phyloP scores from a whole-genome alignment of 2,797 vertebrate species.

The Streptopelia turtur region DNA sequence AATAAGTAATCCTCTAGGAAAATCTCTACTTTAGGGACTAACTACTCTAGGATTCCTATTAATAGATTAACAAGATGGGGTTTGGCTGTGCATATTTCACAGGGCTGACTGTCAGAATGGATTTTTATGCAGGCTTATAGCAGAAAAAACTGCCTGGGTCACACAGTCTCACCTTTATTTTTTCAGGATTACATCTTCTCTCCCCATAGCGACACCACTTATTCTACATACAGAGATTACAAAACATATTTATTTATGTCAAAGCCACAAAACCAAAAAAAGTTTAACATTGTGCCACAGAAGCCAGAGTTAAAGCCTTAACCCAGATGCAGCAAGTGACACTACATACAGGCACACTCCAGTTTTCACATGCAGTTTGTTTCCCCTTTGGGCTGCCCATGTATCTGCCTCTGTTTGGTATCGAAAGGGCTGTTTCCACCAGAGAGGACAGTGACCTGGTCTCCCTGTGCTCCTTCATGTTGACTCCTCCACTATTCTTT shows the following conservation, averaged over 20 bases:
- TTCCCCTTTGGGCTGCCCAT: neutral
- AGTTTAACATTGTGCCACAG: neutral
- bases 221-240: neutral
- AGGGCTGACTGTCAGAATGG: neutral
- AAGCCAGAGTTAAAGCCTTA: neutral
- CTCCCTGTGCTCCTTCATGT: neutral
- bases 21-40: neutral
- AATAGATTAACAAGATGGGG: neutral
- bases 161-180: neutral
- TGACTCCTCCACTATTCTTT: neutral
- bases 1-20: neutral
- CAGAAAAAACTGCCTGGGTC: neutral
- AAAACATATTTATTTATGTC: neutral
- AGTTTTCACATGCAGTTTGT: neutral
- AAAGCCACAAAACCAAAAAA: neutral
- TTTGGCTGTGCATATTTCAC: neutral
- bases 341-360: neutral
- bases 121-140: neutral
- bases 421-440: neutral
- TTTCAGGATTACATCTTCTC: neutral
- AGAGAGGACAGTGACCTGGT: neutral
- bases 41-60: neutral
- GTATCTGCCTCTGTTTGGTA: neutral
- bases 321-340: neutral
- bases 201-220: neutral